Percentiles rank a stretch among this genome's conserved stretches.
phyloP scores from a whole-genome alignment of 2,797 vertebrate genomes.

The Takifugu ocellatus region DNA sequence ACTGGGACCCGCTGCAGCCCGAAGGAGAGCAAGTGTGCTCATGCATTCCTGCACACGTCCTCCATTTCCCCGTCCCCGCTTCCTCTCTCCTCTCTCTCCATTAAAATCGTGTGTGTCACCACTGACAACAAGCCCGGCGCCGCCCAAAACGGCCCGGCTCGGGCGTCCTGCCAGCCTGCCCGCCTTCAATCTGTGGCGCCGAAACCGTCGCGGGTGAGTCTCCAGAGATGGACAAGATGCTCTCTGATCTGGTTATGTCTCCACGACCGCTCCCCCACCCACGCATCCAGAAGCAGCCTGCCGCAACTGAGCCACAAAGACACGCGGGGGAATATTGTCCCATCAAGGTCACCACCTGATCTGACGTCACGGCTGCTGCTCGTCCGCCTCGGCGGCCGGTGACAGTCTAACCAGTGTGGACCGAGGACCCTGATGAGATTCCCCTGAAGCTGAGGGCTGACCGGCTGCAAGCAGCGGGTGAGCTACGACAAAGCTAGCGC shows the following conservation, averaged over 20 bases:
- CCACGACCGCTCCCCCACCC: not conserved
- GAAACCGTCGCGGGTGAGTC: slow-evolving; percentile 18
- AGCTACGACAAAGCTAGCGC: not conserved
- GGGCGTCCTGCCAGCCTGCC: slow-evolving; percentile 5
- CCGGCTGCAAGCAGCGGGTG: slow-evolving; percentile 11
- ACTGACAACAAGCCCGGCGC: not conserved
- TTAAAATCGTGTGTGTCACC: slow-evolving; percentile 30
- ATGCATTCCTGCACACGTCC: slow-evolving; percentile 50
- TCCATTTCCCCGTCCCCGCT: slow-evolving; percentile 40
- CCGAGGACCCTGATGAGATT: slow-evolving; percentile 56
- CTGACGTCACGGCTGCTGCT: slow-evolving; percentile 53
- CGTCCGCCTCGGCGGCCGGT: slow-evolving; percentile 41
- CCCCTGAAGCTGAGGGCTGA: slow-evolving; percentile 34
- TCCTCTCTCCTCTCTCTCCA: not conserved
- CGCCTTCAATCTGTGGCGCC: slow-evolving; percentile 14
- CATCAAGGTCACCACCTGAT: slow-evolving; percentile 70
- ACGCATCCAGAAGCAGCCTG: slow-evolving; percentile 10
- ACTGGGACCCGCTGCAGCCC: slow-evolving; percentile 21
- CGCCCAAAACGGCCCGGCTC: slow-evolving; percentile 11
- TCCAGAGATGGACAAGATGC: slow-evolving; percentile 19
- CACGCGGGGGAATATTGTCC: slow-evolving; percentile 33
- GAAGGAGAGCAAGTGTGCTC: slow-evolving; percentile 44
- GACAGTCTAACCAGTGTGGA: slow-evolving; percentile 44
- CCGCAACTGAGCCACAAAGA: slow-evolving; percentile 47
- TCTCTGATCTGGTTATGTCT: slow-evolving; percentile 4